Base-by-base conservation (phyloP, 1,140 invertebrate species). In the Planococcus citri region DNA sequence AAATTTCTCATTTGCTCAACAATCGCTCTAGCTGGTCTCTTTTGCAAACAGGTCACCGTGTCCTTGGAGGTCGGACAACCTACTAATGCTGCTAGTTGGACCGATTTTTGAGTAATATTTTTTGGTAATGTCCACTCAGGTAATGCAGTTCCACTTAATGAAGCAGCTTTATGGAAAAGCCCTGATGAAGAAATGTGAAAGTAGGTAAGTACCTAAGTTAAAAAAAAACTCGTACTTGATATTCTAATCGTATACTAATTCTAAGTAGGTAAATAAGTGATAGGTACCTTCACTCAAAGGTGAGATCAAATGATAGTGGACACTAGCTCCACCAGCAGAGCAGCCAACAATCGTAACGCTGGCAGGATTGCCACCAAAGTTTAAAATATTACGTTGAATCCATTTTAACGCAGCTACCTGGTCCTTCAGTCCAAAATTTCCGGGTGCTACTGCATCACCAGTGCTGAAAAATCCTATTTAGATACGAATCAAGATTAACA, bases 31-130 rank as follows among this genome's bases (percentile, higher is more conserved):
- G 83, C 84, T 0, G 86, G 84, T 61, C 84, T 78, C 68, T 83
- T 79, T 70, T 82, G 81, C 0, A 94, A 78, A 78, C 91, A 94
- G n/a, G 84, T 82, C 0, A 90, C 78, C 78, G 92, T 82, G 17
- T 84, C 80, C 60, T 78, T 79, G 38, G 74, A 64, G 14, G 79
- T 83, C 0, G 85, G 84, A 76, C 90, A 94, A 71, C 89, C 89
- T 1, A 94, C 78, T 4, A 82, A 78, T 1, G 77, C 74, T 0
- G 85, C 86, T 1, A 94, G 75, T 71, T 83, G 79, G 58, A 83
- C 81, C 0, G 90, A 84, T 74, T 90, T 90, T 71, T 85, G 80
- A 1, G 82, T 76, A 0, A 88, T 80, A 51, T 86, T 83, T 74
- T 86, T 81, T 1, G 85, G 81, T 51, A 88, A 79, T 0, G 87